Evolutionary conservation across 2,888 invertebrate genomes (phyloP).

Genomic region (Nephrotoma guestfalica): DNA sequence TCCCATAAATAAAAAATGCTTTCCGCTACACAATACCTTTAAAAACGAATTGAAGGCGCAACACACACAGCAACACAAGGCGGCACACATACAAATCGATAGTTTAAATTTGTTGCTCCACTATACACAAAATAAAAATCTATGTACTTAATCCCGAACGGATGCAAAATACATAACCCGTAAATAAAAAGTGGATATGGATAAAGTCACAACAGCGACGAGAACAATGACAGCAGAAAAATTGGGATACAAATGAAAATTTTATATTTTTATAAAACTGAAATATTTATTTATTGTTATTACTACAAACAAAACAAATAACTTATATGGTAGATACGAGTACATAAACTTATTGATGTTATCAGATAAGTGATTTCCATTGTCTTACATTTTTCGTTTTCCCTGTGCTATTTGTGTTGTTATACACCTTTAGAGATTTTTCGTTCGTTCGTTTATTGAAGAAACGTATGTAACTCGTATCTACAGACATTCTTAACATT

Average conservation of each 20-base stretch:
- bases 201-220: not conserved
- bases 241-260: not conserved
- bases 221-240: not conserved
- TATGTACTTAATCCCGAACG: not conserved
- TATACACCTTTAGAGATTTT: not conserved
- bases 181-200: not conserved
- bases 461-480: not conserved
- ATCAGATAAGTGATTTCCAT: not conserved
- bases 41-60: not conserved
- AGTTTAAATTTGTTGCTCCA: not conserved
- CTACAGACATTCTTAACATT: not conserved
- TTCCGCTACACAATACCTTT: not conserved
- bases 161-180: not conserved
- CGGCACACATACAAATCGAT: not conserved
- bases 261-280: not conserved
- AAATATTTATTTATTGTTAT: not conserved
- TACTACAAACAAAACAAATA: not conserved
- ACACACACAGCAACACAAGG: not conserved
- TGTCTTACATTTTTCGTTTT: not conserved
- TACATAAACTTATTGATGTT: not conserved
- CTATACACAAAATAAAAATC: not conserved
- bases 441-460: not conserved
- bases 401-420: not conserved
- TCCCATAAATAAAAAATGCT: not conserved
- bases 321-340: not conserved